Conservation (phyloP, 1,140 invertebrate genomes). For the Cydia amplana region DNA sequence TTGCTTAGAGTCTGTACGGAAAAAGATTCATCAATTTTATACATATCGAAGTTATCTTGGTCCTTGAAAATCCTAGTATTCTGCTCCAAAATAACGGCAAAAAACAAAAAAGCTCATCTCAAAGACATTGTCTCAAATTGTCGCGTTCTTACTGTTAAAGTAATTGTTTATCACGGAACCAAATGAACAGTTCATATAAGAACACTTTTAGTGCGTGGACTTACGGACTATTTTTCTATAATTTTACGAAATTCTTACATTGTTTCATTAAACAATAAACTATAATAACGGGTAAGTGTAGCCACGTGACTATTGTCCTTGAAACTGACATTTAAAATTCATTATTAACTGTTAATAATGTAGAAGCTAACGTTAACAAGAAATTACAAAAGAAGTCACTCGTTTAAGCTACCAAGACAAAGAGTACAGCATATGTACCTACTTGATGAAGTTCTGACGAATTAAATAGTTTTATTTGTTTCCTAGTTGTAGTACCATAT, state of each 20-base stretch:
- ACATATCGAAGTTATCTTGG: background rate
- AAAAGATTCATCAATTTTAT: background rate
- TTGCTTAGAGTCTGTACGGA: too few species aligned
- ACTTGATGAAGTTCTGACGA: too few species aligned
- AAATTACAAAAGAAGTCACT: background rate
- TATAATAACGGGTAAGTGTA: slow-evolving; percentile 25
- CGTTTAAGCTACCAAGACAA: background rate
- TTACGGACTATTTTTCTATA: background rate
- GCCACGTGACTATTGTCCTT: slow-evolving; percentile 21
- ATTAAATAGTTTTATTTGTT: too few species aligned
- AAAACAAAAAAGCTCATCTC: background rate
- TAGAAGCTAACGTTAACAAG: background rate
- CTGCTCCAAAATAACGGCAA: slow-evolving; percentile 7
- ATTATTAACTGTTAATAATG: background rate
- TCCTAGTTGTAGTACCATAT: too few species aligned
- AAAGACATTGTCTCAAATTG: slow-evolving; percentile 26
- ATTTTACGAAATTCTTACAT: background rate
- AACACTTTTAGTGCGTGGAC: background rate
- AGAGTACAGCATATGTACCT: too few species aligned
- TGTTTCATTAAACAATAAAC: slow-evolving; percentile 5
- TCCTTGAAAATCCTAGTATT: background rate
- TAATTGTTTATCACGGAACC: background rate
- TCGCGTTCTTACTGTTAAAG: slow-evolving; percentile 19
- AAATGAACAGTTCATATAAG: background rate
- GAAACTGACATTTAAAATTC: slow-evolving; percentile 4